Conservation (phyloP, 64 coral and sea anemone species). For the Dendrophyllia cribrosa region DNA sequence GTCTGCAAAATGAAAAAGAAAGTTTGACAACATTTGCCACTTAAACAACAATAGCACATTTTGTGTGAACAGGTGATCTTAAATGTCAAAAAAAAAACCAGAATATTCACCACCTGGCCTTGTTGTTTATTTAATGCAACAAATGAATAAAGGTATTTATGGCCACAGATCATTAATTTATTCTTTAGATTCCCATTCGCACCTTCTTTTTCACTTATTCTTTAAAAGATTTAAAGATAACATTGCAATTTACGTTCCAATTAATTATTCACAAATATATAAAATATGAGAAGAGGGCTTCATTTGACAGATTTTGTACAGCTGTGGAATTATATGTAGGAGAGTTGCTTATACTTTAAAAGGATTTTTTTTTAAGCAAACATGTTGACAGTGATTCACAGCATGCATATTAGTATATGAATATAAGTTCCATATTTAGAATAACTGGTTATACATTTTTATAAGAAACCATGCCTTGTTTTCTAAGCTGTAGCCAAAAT, state of each 20-base stretch:
- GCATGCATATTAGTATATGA: background rate
- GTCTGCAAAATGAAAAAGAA: no score
- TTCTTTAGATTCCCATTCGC: conserved; percentile 9
- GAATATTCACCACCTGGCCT: conserved; percentile 18
- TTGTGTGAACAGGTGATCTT: background rate
- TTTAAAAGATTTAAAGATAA: no score
- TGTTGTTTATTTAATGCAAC: conserved; percentile 18
- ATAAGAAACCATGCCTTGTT: no score
- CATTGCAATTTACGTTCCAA: no score
- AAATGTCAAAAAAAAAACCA: background rate
- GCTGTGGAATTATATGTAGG: background rate
- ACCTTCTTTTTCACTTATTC: background rate
- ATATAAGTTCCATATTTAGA: background rate
- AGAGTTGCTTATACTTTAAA: no score
- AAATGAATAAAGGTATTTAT: conserved; percentile 5
- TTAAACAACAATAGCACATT: conserved; percentile 43
- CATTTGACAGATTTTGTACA: conserved; percentile 15
- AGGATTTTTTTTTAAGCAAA: background rate
- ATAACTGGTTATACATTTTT: background rate
- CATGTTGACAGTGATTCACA: background rate
- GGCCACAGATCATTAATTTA: background rate
- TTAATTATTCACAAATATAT: no score
- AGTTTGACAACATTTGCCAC: background rate
- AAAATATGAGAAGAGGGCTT: background rate
- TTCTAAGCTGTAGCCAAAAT: background rate